A percentile compares a stretch with the other conserved stretches of the same genome.
Conservation (phyloP, 2,888 invertebrate species). For the Embidobia sp. region DNA sequence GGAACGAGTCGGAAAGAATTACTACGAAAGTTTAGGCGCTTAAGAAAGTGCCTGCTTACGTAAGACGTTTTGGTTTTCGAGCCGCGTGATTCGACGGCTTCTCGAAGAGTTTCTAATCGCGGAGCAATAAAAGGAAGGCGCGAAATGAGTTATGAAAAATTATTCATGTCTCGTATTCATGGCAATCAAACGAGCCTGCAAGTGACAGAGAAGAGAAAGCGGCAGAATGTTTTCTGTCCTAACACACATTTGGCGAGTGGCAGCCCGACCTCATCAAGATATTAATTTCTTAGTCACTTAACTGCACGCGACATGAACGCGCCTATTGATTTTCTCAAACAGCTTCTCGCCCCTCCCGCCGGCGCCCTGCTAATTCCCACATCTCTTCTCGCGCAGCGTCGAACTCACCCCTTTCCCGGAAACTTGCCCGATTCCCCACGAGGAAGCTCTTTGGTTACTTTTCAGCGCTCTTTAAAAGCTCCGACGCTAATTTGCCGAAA, state of each 20-base stretch:
- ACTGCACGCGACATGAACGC: conserved; percentile 79
- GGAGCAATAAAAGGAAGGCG: no score
- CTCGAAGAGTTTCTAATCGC: no score
- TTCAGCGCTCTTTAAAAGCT: conserved; percentile 72
- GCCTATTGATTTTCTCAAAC: conserved; percentile 78
- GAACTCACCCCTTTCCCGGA: conserved; percentile 72
- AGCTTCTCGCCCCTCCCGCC: conserved; percentile 59
- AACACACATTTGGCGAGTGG: conserved; percentile 68
- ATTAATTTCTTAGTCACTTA: conserved; percentile 80
- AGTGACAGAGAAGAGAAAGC: conserved; percentile 50
- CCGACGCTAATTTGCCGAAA: conserved; percentile 74
- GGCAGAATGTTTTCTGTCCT: conserved; percentile 57
- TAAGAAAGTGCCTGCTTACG: no score
- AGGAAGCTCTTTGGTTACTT: conserved; percentile 71
- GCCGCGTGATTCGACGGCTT: no score
- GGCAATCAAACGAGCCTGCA: conserved; percentile 42
- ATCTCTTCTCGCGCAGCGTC: conserved; percentile 66
- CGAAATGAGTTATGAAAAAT: conserved; percentile 52
- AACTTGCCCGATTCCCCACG: conserved; percentile 71
- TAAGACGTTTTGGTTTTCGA: no score
- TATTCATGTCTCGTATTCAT: conserved; percentile 55
- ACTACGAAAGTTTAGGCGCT: no score
- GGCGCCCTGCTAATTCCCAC: conserved; percentile 54
- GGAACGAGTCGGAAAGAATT: no score
- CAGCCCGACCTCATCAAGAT: conserved; percentile 76